Conservation (phyloP, 2,888 invertebrate genomes). For the Zelleria hepariella region DNA sequence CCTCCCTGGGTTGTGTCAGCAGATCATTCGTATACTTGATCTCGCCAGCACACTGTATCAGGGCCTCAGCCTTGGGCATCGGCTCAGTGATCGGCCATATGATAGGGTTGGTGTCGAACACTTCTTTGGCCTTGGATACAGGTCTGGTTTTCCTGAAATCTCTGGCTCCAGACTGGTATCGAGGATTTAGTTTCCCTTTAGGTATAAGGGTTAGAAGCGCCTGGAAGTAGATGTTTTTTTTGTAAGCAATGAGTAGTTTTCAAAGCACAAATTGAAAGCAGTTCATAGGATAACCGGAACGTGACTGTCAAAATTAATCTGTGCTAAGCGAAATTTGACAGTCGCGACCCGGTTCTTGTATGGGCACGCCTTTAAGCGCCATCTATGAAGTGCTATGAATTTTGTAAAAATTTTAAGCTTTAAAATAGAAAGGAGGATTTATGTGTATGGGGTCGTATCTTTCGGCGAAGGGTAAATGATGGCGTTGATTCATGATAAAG, state of each 20-base stretch:
- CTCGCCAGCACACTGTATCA: slow-evolving; percentile 54
- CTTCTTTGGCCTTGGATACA: slow-evolving; percentile 73
- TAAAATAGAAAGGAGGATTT: neutral
- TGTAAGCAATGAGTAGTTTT: too few relatives aligned
- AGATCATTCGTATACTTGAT: slow-evolving; percentile 77
- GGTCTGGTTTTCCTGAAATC: slow-evolving; percentile 64
- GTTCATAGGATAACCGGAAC: too few relatives aligned
- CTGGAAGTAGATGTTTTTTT: slow-evolving; percentile 28
- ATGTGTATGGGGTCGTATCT: neutral
- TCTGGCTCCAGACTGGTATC: slow-evolving; percentile 61
- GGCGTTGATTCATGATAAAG: neutral
- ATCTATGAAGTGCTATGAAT: neutral
- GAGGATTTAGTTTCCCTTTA: slow-evolving; percentile 43
- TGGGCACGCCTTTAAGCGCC: too few relatives aligned
- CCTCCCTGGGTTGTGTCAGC: slow-evolving; percentile 70
- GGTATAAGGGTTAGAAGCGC: slow-evolving; percentile 68
- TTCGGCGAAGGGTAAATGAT: neutral
- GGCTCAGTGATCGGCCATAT: slow-evolving; percentile 78
- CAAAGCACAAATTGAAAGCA: too few relatives aligned
- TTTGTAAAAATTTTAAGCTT: neutral
- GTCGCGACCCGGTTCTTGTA: too few relatives aligned
- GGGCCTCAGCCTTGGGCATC: slow-evolving; percentile 74
- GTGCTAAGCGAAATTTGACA: too few relatives aligned
- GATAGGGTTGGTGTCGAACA: slow-evolving; percentile 74
- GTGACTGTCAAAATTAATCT: too few relatives aligned